Percentiles rank a stretch among this genome's conserved stretches.
Evolutionary conservation across 2,113 vertebrate genomes (phyloP).

Genomic region (Ranitomeya imitator): DNA sequence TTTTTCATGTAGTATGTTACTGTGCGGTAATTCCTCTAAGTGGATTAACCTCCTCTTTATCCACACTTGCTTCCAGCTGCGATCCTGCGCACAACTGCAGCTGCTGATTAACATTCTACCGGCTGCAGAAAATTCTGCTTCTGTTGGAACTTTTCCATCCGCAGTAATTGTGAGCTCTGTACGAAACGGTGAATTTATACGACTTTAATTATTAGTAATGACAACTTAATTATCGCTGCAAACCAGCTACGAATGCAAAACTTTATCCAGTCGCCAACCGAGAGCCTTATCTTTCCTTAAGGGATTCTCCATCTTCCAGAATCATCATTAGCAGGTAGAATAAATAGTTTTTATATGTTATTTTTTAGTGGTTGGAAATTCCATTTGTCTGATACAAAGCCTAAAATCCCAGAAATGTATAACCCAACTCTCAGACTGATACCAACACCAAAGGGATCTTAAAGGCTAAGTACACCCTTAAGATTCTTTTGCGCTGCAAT

Average conservation of each 20-base stretch:
- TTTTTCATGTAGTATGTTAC: constrained; percentile 11
- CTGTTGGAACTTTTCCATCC: constrained; percentile 26
- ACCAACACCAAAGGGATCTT: too few species aligned
- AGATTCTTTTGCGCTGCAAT: too few species aligned
- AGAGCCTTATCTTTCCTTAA: background rate
- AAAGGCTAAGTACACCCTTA: too few species aligned
- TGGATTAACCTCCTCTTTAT: constrained; percentile 30
- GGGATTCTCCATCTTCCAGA: too few species aligned
- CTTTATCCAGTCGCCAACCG: background rate
- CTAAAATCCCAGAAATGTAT: too few species aligned
- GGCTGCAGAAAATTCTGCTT: background rate
- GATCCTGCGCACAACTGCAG: background rate
- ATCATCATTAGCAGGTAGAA: too few species aligned
- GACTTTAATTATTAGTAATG: background rate
- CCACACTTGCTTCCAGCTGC: constrained; percentile 28
- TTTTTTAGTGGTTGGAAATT: too few species aligned
- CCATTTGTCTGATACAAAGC: too few species aligned
- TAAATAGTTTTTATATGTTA: too few species aligned
- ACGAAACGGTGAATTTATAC: background rate
- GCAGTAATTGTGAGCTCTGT: background rate
- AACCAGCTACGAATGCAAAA: background rate
- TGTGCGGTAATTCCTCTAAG: constrained; percentile 25
- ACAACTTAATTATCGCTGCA: background rate
- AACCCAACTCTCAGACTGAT: too few species aligned
- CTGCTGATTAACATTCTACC: constrained; percentile 21